Conservation (phyloP, 2,113 vertebrate species). For the Oryzias celebensis region DNA sequence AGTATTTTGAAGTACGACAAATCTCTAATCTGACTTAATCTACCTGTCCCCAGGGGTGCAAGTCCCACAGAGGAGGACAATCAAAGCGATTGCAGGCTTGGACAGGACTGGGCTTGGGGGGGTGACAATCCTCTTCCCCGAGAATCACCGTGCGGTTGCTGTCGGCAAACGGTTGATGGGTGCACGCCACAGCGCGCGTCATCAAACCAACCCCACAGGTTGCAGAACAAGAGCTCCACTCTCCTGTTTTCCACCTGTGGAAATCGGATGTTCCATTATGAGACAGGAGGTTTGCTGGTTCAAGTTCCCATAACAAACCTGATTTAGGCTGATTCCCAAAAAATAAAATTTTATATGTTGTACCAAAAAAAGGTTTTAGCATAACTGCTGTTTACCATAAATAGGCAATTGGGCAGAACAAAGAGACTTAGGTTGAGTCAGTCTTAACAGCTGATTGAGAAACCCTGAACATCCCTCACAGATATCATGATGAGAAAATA, state of each 20-base stretch:
- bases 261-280: background rate
- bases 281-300: too few species aligned
- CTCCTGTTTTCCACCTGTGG: conserved; percentile 88
- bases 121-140: conserved; percentile 82
- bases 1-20: background rate
- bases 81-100: conserved; percentile 95
- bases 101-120: conserved; percentile 82
- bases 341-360: too few species aligned
- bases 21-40: background rate
- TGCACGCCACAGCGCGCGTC: conserved; percentile 86
- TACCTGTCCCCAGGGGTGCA: conserved; percentile 87
- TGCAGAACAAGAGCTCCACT: conserved; percentile 90
- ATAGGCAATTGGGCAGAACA: too few species aligned
- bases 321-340: too few species aligned
- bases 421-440: too few species aligned
- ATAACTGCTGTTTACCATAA: too few species aligned
- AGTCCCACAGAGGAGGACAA: conserved; percentile 91
- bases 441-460: too few species aligned
- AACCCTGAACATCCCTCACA: too few species aligned
- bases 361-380: too few species aligned
- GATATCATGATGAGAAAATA: too few species aligned
- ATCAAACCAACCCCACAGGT: conserved; percentile 92
- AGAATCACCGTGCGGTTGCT: conserved; percentile 80
- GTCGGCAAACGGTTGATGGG: conserved; percentile 79
- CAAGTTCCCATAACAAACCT: too few species aligned